Base-by-base conservation (phyloP, 1,140 invertebrate genomes). In the Cydia strobilella region DNA sequence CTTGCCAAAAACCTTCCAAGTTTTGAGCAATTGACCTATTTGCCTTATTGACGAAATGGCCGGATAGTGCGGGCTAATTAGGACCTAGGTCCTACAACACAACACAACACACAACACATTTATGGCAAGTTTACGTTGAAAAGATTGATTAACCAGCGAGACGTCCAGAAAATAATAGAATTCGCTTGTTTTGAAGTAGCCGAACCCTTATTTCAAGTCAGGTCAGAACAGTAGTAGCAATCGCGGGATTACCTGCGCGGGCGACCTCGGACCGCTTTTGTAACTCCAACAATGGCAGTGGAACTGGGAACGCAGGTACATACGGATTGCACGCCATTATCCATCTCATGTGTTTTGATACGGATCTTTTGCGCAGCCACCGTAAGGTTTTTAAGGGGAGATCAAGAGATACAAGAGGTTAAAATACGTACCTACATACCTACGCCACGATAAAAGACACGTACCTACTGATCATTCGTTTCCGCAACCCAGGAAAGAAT, bases 271-370 rank as follows among this genome's bases (percentile, higher is more conserved):
- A 31, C 72, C 75, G 73, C 75, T 75, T 81, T 81, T 85, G 80
- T 78, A 69, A 77, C 75, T 78, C 31, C 75, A 82, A 84, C 84
- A 85, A 84, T 80, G 72, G 78, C 42, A 75, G 59, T 80, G 66
- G 69, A 78, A 80, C 73, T 59, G 42, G 74, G 63, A 63, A 65
- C 72, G 59, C 79, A 78, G 73, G 76, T 79, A 82, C 23, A 77
- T 75, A n/a, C 63, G 31, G 25, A 72, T 73, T 79, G 73, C 75
- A 76, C 74, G 66, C 31, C 27, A 66, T 77, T 69, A 62, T 69
- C 15, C 35, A 62, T 65, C 74, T 74, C 23, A 66, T 72, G 74
- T 74, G 77, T 76, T 72, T 69, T 63, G 72, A 75, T 74, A n/a
- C n/a, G n/a, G n/a, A 75, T 75, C n/a, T 76, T 62, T 54, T 75